Base-by-base conservation (phyloP, 2,888 invertebrate genomes). In the Orthosia gothica region DNA sequence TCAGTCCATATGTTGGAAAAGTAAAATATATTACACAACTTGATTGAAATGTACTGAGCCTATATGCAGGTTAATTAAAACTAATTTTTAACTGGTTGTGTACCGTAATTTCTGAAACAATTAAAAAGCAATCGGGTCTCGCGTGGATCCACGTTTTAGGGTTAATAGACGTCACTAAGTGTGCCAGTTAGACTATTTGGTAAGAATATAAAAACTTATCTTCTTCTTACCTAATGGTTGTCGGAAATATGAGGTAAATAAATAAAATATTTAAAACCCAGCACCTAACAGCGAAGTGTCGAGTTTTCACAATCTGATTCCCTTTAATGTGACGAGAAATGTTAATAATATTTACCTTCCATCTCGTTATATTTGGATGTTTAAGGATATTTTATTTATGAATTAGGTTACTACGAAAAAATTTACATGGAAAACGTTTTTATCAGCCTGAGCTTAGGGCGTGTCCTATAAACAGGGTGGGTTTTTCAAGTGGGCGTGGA, bases 271-370 rank as follows among this genome's bases (percentile, higher is more conserved):
- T 64, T 47, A 58, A 70, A 77, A 65, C 26, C 54, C 68, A 47
- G 26, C 68, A 70, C 67, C 40, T 54, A 45, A 64, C 49, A 45
- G 68, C 62, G 45, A 78, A 69, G 62, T 74, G 84, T 70, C 69
- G 84, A 70, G 81, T 65, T 74, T 79, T 67, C 13, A 74, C 84
- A 81, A 81, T 81, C 67, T 54, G 70, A 84, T 81, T 81, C 64
- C 45, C 50, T 65, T 84, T 75, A 84, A 81, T 81, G 67, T 84
- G 70, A 70, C 63, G 69, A 58, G 47, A 74, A 81, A 84, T 70
- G 59, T 81, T 74, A 74, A 81, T 81, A 81, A 65, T 70, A 70
- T 81, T 84, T 84, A 70, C 32, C 61, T 70, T 75, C 70, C 70
- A 84, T 84, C 59, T 81, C 84, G 61, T 57, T 67, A 68, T 57